phyloP scores from a whole-genome alignment of 1,140 invertebrate genomes.

The Bilobella aurantiaca region DNA sequence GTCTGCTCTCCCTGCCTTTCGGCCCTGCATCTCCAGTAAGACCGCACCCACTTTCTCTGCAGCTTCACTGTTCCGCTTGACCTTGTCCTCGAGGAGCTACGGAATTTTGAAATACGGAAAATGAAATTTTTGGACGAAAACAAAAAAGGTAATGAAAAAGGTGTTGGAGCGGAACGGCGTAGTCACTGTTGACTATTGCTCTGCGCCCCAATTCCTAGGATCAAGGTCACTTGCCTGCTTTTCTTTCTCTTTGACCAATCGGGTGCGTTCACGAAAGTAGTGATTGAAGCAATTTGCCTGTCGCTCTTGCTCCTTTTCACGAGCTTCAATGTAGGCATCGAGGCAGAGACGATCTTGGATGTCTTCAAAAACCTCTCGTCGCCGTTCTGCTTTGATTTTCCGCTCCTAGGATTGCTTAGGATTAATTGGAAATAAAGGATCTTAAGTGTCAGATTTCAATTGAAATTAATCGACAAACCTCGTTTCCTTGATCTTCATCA shows the following conservation, averaged over 20 bases:
- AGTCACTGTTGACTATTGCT: too few species aligned
- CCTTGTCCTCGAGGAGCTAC: constrained; percentile 28
- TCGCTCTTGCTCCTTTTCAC: constrained; percentile 30
- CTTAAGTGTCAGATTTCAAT: background rate
- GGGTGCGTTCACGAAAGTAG: constrained; percentile 20
- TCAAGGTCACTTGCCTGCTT: constrained; percentile 16
- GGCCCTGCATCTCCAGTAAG: constrained; percentile 11
- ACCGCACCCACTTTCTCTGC: constrained; percentile 24
- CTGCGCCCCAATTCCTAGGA: too few species aligned
- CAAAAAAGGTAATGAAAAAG: too few species aligned
- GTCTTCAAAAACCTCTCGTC: constrained; percentile 18
- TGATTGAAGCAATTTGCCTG: constrained; percentile 30
- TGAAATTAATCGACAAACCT: background rate
- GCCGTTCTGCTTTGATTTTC: constrained; percentile 6
- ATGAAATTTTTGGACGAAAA: background rate
- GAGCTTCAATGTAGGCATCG: constrained; percentile 25
- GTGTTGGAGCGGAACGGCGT: too few species aligned
- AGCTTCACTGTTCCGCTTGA: constrained; percentile 13
- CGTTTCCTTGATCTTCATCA: background rate
- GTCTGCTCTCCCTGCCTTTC: constrained; percentile 14
- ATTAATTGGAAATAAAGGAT: background rate
- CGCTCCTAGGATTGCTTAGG: constrained; percentile 13
- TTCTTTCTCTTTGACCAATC: constrained; percentile 24
- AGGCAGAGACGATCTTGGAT: constrained; percentile 25
- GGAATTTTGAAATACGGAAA: background rate